phyloP scores from a whole-genome alignment of 2,113 vertebrate genomes.

The Syrrhaptes paradoxus region DNA sequence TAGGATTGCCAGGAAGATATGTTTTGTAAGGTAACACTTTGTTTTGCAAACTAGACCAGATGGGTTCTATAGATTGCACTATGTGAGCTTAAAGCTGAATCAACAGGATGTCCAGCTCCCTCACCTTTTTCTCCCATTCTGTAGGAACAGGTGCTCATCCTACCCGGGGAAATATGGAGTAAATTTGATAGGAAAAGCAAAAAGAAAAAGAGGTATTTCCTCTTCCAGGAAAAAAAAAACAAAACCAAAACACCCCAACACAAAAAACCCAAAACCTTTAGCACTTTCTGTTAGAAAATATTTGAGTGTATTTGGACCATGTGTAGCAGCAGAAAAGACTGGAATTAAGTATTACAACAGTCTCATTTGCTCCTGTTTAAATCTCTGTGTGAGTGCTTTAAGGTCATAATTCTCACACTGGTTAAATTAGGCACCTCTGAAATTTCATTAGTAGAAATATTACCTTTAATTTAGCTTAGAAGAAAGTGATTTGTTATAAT shows the following conservation, averaged over 20 bases:
- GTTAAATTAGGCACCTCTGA: constrained; percentile 6
- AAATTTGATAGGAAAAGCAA: not conserved
- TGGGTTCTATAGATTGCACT: constrained; percentile 3
- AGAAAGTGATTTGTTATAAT: constrained; percentile 21
- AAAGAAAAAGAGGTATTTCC: not conserved
- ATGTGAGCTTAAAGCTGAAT: not conserved
- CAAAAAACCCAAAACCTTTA: fast-evolving
- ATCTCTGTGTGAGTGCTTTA: not conserved
- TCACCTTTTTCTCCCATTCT: not conserved
- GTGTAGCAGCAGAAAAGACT: not conserved
- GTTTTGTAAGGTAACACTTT: constrained; percentile 24
- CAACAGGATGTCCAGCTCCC: not conserved
- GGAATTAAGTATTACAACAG: not conserved
- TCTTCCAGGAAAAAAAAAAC: not conserved
- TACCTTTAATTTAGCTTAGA: constrained; percentile 15
- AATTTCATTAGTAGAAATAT: constrained; percentile 13
- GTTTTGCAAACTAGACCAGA: constrained; percentile 12
- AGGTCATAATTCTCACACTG: constrained; percentile 3
- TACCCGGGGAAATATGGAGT: not conserved
- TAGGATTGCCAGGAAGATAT: not conserved
- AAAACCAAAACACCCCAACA: not conserved
- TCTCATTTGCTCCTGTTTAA: constrained; percentile 15
- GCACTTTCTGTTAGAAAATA: not conserved
- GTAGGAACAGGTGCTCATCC: not conserved
- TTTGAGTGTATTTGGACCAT: not conserved